Evolutionary conservation across 2,888 invertebrate genomes (phyloP).

Genomic region (Automeris io): DNA sequence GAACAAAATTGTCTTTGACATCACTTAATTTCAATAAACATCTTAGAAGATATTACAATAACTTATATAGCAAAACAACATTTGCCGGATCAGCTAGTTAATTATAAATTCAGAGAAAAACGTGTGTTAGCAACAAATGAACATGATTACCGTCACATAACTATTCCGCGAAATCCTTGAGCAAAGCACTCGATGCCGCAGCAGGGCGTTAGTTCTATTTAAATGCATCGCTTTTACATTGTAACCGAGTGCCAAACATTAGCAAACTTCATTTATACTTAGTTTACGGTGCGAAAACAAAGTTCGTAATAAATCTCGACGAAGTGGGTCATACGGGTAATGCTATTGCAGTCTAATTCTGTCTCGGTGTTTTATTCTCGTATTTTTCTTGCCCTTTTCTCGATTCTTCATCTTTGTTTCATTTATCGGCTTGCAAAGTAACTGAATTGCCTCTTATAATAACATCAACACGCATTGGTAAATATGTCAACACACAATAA

Average conservation of each 20-base stretch:
- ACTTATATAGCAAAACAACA: too few relatives aligned
- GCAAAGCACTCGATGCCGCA: neutral
- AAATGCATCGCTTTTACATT: slow-evolving; percentile 3
- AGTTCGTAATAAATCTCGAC: slow-evolving; percentile 32
- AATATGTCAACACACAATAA: too few relatives aligned
- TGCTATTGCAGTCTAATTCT: slow-evolving; percentile 46
- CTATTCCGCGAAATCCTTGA: neutral
- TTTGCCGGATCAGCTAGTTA: too few relatives aligned
- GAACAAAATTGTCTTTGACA: too few relatives aligned
- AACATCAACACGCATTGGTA: too few relatives aligned
- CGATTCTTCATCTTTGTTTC: too few relatives aligned
- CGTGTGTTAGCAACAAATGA: neutral
- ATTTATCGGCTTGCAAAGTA: too few relatives aligned
- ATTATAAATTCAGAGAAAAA: neutral
- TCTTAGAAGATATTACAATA: too few relatives aligned
- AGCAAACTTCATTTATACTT: slow-evolving; percentile 7
- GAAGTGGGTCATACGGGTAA: slow-evolving; percentile 37
- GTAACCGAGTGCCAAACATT: slow-evolving; percentile 3
- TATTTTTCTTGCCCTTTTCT: too few relatives aligned
- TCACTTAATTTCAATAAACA: too few relatives aligned
- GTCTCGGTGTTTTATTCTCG: slow-evolving; percentile 34
- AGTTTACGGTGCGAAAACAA: slow-evolving; percentile 12
- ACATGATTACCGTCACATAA: neutral
- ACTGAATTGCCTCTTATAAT: too few relatives aligned
- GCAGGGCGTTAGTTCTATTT: neutral